phyloP scores from a whole-genome alignment of 2,888 invertebrate genomes.

The Acronicta psi region DNA sequence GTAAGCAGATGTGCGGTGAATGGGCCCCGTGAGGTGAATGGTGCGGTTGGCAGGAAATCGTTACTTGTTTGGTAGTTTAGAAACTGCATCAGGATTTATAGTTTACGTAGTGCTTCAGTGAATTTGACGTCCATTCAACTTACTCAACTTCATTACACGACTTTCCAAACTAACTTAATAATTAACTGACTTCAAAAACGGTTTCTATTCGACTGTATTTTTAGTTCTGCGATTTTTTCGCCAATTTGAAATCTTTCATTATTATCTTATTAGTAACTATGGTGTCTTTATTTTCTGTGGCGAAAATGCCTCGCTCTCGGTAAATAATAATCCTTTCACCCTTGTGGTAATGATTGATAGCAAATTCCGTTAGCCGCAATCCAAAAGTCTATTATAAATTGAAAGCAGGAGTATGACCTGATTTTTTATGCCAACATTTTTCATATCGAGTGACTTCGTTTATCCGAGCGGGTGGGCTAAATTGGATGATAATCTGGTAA shows the following conservation, averaged over 20 bases:
- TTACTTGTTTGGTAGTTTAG: slow-evolving; percentile 35
- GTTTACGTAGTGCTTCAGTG: not conserved
- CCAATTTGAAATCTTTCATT: no score
- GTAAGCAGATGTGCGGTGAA: slow-evolving; percentile 55
- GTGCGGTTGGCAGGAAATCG: slow-evolving; percentile 43
- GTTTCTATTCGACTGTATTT: no score
- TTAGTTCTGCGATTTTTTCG: no score
- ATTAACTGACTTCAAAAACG: no score
- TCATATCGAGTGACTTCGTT: slow-evolving; percentile 59
- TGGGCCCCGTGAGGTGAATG: slow-evolving; percentile 44
- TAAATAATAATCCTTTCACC: slow-evolving; percentile 29
- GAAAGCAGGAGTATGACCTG: slow-evolving; percentile 44
- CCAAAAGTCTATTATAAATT: slow-evolving; percentile 53
- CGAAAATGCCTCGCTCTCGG: no score
- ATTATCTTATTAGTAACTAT: no score
- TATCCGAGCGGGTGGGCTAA: slow-evolving; percentile 51
- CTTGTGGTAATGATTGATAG: slow-evolving; percentile 50
- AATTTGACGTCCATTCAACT: slow-evolving; percentile 1
- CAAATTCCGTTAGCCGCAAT: slow-evolving; percentile 51
- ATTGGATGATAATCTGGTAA: slow-evolving; percentile 63
- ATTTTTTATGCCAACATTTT: slow-evolving; percentile 56
- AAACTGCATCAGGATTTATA: slow-evolving; percentile 30
- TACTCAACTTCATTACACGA: slow-evolving; percentile 12
- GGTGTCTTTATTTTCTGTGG: no score
- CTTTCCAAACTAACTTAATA: not conserved